Base-by-base conservation (phyloP, 1,140 invertebrate species). In the Callitettix versicolor region DNA sequence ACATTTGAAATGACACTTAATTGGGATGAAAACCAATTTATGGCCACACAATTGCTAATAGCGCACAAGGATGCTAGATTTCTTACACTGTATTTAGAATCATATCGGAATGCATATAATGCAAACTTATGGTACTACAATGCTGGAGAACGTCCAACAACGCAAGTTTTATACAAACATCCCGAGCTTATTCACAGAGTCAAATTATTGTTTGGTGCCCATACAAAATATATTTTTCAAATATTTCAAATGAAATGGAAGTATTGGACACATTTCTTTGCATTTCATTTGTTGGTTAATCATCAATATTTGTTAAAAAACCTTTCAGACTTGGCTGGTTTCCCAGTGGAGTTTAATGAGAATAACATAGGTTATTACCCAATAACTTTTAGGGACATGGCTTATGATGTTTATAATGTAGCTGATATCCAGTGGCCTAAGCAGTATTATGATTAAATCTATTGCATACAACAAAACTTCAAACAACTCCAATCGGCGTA, bases 1-100 rank as follows among this genome's bases (percentile, higher is more conserved):
- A 59, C 59, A 41, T 72, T 67, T 56, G 71, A 72, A 63, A 68
- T 71, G 62, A 54, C 64, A 1, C 21, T 74, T 11, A 72, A 70
- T 6, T 72, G 69, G 71, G 58, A 60, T 15, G 48, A 62, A 18
- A 49, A 55, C 3, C 12, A 14, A 17, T 33, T 33, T 22, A 26
- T 58, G 21, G 53, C 49, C 3, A 58, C 56, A n/a, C 57, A 67
- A 59, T 58, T 68, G 5, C 49, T 70, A 15, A 52, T 71, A 20
- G 67, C 56, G 20, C 40, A 58, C 48, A 53, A 51, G 40, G 52
- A 58, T 51, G 64, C 68, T 1, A 20, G 64, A 42, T 66, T 70
- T 57, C 50, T 71, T 17, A 36, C 49, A 6, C 55, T 62, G 2
- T 52, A 33, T 24, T 52, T 67, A 24, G 56, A 68, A 17, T 53